These are phyloP conservation scores for Molossus alvarezi DNA, from an alignment of 2,797 vertebrate species.

Conservation along the genomic window DNA sequence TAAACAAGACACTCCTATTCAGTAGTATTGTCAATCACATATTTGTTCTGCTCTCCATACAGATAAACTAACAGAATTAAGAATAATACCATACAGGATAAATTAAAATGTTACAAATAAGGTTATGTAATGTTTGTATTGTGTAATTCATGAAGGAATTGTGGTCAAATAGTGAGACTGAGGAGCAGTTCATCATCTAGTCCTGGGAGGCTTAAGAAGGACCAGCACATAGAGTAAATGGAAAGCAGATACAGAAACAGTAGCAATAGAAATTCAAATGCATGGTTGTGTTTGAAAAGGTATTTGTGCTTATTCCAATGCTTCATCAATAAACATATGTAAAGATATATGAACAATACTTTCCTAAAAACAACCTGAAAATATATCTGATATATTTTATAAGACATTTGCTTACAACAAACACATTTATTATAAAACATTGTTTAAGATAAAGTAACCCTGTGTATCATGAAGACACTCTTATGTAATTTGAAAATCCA, in stretches of 20 bases:
- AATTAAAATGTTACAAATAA: slow-evolving; percentile 44
- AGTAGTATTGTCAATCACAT: background rate
- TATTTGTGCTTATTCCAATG: slow-evolving; percentile 4
- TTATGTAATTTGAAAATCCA: slow-evolving; percentile 2
- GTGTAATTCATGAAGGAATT: slow-evolving; percentile 39
- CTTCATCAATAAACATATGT: background rate
- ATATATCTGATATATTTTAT: background rate
- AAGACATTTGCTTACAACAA: background rate
- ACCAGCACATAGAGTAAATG: background rate
- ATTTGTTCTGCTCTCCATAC: background rate
- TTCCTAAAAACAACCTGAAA: background rate
- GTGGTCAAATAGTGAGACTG: background rate
- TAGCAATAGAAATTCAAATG: background rate
- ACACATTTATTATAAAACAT: slow-evolving; percentile 29
- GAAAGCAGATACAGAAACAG: background rate
- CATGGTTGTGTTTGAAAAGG: background rate
- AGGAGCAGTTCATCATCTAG: background rate
- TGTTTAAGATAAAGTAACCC: background rate
- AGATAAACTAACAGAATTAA: background rate
- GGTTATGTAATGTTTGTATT: background rate
- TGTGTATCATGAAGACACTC: background rate
- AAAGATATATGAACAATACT: background rate
- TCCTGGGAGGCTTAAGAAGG: background rate
- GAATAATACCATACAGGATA: background rate
- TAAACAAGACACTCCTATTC: slow-evolving; percentile 22